phyloP scores from a whole-genome alignment of 2,888 invertebrate genomes.

The Meiosimyza decipiens region DNA sequence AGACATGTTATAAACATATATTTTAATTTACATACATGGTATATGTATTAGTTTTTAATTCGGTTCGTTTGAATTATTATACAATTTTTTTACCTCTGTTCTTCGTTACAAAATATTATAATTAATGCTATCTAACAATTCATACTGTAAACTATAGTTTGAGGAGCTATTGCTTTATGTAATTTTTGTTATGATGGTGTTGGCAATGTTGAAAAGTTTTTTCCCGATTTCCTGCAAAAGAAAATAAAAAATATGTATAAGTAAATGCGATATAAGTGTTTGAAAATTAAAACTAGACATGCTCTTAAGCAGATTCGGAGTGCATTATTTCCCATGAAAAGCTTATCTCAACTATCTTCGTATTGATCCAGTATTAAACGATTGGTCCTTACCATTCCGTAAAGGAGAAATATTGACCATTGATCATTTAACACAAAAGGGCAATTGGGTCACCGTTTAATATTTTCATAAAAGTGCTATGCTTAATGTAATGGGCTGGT shows the following conservation, averaged over 20 bases:
- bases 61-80: not conserved
- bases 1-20: not conserved
- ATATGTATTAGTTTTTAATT: not conserved
- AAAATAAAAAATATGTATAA: not conserved
- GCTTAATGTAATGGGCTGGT: too few relatives aligned
- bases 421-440: too few relatives aligned
- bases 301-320: too few relatives aligned
- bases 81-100: not conserved
- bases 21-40: not conserved
- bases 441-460: too few relatives aligned
- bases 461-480: too few relatives aligned
- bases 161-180: constrained; percentile 1
- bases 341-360: too few relatives aligned
- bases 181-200: not conserved
- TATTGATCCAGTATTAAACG: too few relatives aligned
- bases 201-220: constrained; percentile 11
- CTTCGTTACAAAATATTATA: not conserved
- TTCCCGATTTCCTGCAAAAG: not conserved
- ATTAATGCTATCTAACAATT: constrained; percentile 18
- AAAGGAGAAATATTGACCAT: too few relatives aligned
- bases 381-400: too few relatives aligned
- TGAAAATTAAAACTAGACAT: too few relatives aligned
- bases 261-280: not conserved
- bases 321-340: too few relatives aligned
- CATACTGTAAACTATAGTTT: constrained; percentile 2